Base-by-base conservation (phyloP, 2,888 invertebrate genomes). In the Tipula lateralis region DNA sequence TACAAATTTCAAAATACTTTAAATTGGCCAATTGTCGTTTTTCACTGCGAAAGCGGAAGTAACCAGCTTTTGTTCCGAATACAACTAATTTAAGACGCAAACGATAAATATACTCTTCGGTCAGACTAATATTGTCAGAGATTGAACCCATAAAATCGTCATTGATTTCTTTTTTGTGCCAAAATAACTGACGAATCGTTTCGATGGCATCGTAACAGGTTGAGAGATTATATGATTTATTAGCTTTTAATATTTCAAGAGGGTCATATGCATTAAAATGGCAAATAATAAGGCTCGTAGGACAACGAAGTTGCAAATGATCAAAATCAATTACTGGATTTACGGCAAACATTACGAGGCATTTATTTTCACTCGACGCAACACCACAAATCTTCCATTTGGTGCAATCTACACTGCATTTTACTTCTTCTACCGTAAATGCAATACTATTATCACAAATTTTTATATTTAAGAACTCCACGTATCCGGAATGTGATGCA, bases 131-230 rank as follows among this genome's bases (percentile, higher is more conserved):
- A 82, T 82, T 30, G 5, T 82, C 82, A 5, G 16, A n/a, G 4
- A 82, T 29, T 6, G 82, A 82, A n/a, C 82, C 82, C 82, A 82
- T 82, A 16, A 82, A 82, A 82, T 82, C 32, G 4, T 82, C 82
- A 12, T 82, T 19, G n/a, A 82, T 82, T 82, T 29, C 32, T 16
- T 82, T 82, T 1, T 29, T 82, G n/a, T 16, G 29, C 82, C 82
- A 82, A 12, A 82, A 82, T 7, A 32, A 82, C 7, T 82, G 82
- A 30, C 82, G 82, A 82, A 82, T 30, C 5, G 30, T 32, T 29
- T 82, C 82, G n/a, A 32, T 32, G 1, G 32, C 82, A 24, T 82
- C 82, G 6, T 82, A 30, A 9, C 32, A 82, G 16, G 30, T 82
- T 32, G 32, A 32, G 6, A 82, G 32, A 30, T 32, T 82, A 16